These are phyloP conservation scores for Astyanax mexicanus DNA, from an alignment of 2,797 vertebrate genomes.

Conservation along the genomic window DNA sequence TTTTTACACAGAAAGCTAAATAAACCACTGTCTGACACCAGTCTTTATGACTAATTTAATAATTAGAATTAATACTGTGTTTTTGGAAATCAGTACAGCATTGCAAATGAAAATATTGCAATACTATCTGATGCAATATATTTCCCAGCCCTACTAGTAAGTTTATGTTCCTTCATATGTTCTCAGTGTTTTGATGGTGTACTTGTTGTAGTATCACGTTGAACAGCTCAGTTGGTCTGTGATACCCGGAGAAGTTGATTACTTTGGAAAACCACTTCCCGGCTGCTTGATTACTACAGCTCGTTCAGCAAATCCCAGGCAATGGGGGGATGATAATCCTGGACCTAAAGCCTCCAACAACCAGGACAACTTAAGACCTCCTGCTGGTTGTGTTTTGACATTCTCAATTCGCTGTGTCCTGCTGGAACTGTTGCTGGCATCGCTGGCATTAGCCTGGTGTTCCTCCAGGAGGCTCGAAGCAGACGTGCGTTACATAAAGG, in stretches of 20 bases:
- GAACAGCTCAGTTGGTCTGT: neutral
- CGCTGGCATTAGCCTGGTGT: constrained; percentile 28
- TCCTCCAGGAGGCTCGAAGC: constrained; percentile 27
- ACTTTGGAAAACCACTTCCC: neutral
- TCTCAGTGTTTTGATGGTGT: neutral
- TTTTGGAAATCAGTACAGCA: too few relatives aligned
- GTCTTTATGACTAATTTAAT: too few relatives aligned
- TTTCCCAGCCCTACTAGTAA: too few relatives aligned
- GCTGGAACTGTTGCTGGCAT: constrained; percentile 31
- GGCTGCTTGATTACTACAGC: neutral
- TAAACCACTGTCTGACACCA: too few relatives aligned
- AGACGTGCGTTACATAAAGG: constrained; percentile 37
- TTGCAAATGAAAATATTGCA: too few relatives aligned
- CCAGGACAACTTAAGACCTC: constrained; percentile 10
- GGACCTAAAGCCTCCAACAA: constrained; percentile 15
- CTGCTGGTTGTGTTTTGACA: constrained; percentile 39
- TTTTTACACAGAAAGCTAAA: too few relatives aligned
- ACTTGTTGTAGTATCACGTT: neutral
- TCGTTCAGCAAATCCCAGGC: constrained; percentile 13
- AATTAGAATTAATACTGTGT: too few relatives aligned
- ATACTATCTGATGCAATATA: too few relatives aligned
- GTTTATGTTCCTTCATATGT: neutral
- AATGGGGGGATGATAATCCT: neutral
- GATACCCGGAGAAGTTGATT: neutral
- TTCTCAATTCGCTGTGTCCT: constrained; percentile 36